Conservation (phyloP, 1,140 invertebrate species). For the Bombus confusus region DNA sequence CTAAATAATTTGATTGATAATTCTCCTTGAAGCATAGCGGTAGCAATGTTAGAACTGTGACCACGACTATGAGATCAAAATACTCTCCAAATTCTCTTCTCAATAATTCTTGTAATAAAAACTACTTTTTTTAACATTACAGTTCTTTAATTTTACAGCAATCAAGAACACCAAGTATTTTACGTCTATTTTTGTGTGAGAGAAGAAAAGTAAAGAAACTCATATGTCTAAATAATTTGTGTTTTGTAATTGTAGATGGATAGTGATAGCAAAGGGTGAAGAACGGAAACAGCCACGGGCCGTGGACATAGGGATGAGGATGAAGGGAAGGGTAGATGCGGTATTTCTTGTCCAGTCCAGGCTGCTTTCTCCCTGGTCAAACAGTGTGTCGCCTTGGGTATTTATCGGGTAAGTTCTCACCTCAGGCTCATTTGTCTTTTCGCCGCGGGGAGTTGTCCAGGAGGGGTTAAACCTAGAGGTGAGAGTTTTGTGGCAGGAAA, state of each 20-base stretch:
- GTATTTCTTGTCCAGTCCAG: slow-evolving; percentile 78
- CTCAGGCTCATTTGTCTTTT: slow-evolving; percentile 83
- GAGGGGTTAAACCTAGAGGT: slow-evolving; percentile 51
- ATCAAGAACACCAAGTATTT: too few relatives aligned
- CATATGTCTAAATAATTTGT: slow-evolving; percentile 18
- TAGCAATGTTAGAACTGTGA: neutral
- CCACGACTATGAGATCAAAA: too few relatives aligned
- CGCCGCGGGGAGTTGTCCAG: slow-evolving; percentile 76
- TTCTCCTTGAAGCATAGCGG: neutral
- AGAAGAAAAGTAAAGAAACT: neutral
- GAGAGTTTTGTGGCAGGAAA: slow-evolving; percentile 52
- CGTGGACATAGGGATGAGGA: slow-evolving; percentile 45
- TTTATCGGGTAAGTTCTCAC: slow-evolving; percentile 84
- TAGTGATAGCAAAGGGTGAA: slow-evolving; percentile 44
- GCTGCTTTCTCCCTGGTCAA: slow-evolving; percentile 80
- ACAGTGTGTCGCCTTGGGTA: slow-evolving; percentile 83
- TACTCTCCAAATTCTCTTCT: too few relatives aligned
- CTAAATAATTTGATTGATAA: slow-evolving; percentile 13
- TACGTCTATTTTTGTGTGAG: rapidly evolving
- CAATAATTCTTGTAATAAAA: too few relatives aligned
- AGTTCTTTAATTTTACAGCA: too few relatives aligned
- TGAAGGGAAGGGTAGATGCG: slow-evolving; percentile 68
- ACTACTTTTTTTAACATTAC: too few relatives aligned
- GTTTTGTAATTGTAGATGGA: neutral
- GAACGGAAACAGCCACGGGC: slow-evolving; percentile 50